These are phyloP conservation scores for Drosophila setifemur DNA, from an alignment of 1,140 invertebrate species.

Conservation along the genomic window DNA sequence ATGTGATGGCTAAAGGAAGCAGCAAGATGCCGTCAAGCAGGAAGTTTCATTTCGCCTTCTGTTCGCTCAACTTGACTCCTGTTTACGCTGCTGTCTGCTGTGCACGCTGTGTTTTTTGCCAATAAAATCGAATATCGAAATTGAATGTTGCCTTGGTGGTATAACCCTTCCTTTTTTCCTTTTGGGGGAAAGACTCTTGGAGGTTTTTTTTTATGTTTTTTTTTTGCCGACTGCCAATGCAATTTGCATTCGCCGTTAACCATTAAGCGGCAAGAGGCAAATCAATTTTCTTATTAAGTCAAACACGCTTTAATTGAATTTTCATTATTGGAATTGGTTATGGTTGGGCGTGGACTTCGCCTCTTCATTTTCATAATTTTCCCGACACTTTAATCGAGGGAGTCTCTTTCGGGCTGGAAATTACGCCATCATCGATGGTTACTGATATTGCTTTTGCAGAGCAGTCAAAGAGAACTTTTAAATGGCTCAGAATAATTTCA, in stretches of 20 bases:
- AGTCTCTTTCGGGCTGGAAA: not conserved
- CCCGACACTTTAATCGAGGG: constrained; percentile 6
- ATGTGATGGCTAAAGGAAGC: constrained; percentile 72
- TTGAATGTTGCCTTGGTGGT: constrained; percentile 60
- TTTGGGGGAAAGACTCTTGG: not conserved
- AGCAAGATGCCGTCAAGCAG: constrained; percentile 63
- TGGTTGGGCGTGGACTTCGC: not conserved
- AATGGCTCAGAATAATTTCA: not conserved
- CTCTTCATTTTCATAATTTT: constrained; percentile 3
- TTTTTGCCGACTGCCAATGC: constrained; percentile 36
- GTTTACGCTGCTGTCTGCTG: constrained; percentile 36
- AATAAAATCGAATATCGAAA: constrained; percentile 79
- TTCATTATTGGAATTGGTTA: constrained; percentile 25
- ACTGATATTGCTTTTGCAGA: not conserved
- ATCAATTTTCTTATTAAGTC: constrained; percentile 75
- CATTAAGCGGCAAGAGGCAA: constrained; percentile 41
- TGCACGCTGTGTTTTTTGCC: constrained; percentile 35
- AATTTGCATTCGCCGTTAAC: constrained; percentile 52
- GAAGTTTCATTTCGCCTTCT: constrained; percentile 75
- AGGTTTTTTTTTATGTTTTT: not conserved
- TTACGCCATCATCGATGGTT: not conserved
- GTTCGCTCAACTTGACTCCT: constrained; percentile 49
- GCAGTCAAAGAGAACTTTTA: too few species aligned
- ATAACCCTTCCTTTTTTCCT: constrained; percentile 1
- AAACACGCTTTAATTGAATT: constrained; percentile 65